Evolutionary conservation across 2,797 vertebrate species (phyloP).

Genomic region (Lates japonicus): DNA sequence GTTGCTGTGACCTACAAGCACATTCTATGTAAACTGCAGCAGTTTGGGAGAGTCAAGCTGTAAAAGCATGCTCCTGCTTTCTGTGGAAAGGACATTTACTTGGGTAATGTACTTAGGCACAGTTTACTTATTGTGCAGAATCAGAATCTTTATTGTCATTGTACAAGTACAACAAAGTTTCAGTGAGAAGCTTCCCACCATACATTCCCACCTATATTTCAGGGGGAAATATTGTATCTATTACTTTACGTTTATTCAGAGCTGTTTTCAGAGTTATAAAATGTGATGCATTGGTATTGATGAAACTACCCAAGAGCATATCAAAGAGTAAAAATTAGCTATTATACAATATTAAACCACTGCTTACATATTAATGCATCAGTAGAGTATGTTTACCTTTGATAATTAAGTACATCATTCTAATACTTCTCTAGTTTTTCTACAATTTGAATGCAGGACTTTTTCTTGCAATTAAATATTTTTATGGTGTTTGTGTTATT

Average conservation of each 20-base stretch:
- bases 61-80: neutral
- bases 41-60: neutral
- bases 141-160: too few relatives aligned
- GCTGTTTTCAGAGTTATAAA: too few relatives aligned
- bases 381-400: too few relatives aligned
- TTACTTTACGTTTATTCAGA: neutral
- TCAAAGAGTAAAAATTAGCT: neutral
- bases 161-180: too few relatives aligned
- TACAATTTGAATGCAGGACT: neutral
- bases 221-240: neutral
- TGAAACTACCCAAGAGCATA: neutral
- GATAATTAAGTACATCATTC: neutral
- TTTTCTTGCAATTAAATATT: neutral
- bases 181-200: too few relatives aligned
- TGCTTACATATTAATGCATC: neutral
- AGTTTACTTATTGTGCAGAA: too few relatives aligned
- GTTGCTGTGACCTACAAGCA: conserved; percentile 21
- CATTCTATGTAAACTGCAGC: neutral
- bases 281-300: neutral
- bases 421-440: neutral
- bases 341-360: neutral
- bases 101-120: too few relatives aligned
- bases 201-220: too few relatives aligned
- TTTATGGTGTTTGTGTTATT: neutral
- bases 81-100: neutral